Evolutionary conservation across 1,140 invertebrate species (phyloP), one percentile per base, ranked within the genome.

Genomic region (Druon quercuslanigerum): DNA sequence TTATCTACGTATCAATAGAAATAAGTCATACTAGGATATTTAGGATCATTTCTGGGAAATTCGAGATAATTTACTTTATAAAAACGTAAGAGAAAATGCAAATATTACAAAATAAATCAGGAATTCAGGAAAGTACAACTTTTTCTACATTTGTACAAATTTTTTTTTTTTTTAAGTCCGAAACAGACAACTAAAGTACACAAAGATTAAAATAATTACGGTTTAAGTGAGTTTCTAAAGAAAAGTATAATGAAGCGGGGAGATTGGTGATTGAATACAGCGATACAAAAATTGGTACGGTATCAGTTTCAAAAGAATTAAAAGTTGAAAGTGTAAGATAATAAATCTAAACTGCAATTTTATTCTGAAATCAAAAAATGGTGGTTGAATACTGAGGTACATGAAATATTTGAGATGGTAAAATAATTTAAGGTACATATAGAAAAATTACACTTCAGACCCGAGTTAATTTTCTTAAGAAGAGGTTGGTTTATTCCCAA

Each of bases 1-100:
- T 90, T 90, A 83, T 83, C 72, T 87, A 83, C 84, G 84, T 87
- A 81, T 86, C 76, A 79, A 66, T 75, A 66, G 74, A 66, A 50
- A 70, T 57, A 50, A 51, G 74, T 75, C 71, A 14, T 51, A 51
- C 19, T 57, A 56, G 56, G 40, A 33, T 74, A 57, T 57, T 66
- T 40, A 66, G 40, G 13, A 25, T 60, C 20, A 56, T 60, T 60
- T 14, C 20, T 33, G 14, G 20, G 20, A 40, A n/a, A 66, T 12
- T 4, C 12, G 20, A 20, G 7, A 20, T 9, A 57, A 13, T 14
- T 20, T n/a, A n/a, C n/a, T 40, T 3, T 11, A 13, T 2, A 57
- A 66, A 33, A 40, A 33, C 14, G 57, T 33, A 33, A 33, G 25
- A 33, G 5, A 33, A 33, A 33, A 33, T 33, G 25, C 25, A 33